Conservation (phyloP, 2,797 vertebrate species). For the Amphiprion clarkii region DNA sequence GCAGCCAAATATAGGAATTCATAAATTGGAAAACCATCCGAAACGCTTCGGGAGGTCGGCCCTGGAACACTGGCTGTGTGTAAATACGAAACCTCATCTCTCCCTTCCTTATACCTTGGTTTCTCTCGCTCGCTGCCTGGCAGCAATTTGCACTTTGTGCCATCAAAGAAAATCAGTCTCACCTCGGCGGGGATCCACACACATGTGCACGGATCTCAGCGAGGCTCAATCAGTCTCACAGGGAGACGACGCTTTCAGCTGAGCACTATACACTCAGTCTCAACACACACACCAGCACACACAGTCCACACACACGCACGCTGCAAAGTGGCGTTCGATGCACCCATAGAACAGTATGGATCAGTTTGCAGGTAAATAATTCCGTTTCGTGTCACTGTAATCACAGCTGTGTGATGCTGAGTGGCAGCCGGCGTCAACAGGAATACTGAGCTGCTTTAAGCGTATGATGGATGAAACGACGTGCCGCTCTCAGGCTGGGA, state of each 20-base stretch:
- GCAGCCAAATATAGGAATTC: slow-evolving; percentile 53
- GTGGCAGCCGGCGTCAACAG: too few relatives aligned
- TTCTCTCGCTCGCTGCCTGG: slow-evolving; percentile 15
- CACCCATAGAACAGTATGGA: slow-evolving; percentile 6
- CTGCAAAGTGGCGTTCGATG: slow-evolving; percentile 2
- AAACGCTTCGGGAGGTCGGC: slow-evolving; percentile 1
- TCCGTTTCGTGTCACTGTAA: not conserved
- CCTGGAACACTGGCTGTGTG: slow-evolving; percentile 23
- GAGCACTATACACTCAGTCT: slow-evolving; percentile 12
- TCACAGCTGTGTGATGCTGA: not conserved
- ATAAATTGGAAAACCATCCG: slow-evolving; percentile 33
- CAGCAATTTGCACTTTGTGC: slow-evolving; percentile 48
- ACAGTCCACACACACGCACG: too few relatives aligned
- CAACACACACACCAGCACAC: slow-evolving; percentile 18
- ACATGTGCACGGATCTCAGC: slow-evolving; percentile 46
- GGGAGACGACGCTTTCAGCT: slow-evolving; percentile 22
- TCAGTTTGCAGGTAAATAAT: slow-evolving; percentile 7
- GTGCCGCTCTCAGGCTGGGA: not conserved
- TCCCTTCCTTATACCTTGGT: not conserved
- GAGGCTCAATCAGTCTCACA: slow-evolving; percentile 48
- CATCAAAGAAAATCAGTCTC: slow-evolving; percentile 66
- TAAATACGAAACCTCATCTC: slow-evolving; percentile 28
- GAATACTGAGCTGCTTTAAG: too few relatives aligned
- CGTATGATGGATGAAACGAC: not conserved
- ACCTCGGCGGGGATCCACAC: slow-evolving; percentile 58